A percentile compares a stretch with the other conserved stretches of the same genome.
These are phyloP conservation scores for Bombus balteatus DNA, from an alignment of 1,140 invertebrate genomes.

Conservation along the genomic window DNA sequence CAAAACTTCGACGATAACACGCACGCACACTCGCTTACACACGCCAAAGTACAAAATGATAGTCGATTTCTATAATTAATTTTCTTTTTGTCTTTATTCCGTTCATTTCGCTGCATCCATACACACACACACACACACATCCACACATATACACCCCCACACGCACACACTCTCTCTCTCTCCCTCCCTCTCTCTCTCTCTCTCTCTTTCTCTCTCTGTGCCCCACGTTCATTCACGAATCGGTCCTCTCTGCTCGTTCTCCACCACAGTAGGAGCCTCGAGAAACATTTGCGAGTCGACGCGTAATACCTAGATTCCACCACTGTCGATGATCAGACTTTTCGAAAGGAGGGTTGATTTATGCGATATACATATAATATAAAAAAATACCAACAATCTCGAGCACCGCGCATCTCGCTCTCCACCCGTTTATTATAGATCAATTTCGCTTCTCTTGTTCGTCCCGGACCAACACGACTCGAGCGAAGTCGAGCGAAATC, in stretches of 20 bases:
- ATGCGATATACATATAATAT: slow-evolving; percentile 69
- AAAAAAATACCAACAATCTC: slow-evolving; percentile 78
- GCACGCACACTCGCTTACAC: slow-evolving; percentile 34
- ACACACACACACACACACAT: too few species aligned
- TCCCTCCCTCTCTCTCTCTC: not conserved
- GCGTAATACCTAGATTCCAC: not conserved
- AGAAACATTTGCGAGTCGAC: not conserved
- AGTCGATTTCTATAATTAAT: slow-evolving; percentile 46
- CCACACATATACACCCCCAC: accelerated
- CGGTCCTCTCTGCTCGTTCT: not conserved
- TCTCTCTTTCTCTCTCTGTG: slow-evolving; percentile 9
- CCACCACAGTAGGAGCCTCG: not conserved
- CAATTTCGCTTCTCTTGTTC: not conserved
- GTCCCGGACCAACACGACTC: not conserved
- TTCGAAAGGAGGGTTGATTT: slow-evolving; percentile 37
- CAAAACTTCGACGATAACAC: slow-evolving; percentile 2
- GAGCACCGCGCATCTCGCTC: slow-evolving; percentile 65
- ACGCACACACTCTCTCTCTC: accelerated
- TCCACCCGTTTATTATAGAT: not conserved
- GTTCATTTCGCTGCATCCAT: not conserved
- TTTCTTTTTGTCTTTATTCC: not conserved
- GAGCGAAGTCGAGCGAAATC: not conserved
- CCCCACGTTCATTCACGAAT: not conserved
- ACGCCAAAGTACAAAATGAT: slow-evolving; percentile 69
- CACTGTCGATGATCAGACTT: slow-evolving; percentile 11